Conservation (phyloP, 37 sponge, comb jelly and placozoan species). For the Petrosia ficiformis region DNA sequence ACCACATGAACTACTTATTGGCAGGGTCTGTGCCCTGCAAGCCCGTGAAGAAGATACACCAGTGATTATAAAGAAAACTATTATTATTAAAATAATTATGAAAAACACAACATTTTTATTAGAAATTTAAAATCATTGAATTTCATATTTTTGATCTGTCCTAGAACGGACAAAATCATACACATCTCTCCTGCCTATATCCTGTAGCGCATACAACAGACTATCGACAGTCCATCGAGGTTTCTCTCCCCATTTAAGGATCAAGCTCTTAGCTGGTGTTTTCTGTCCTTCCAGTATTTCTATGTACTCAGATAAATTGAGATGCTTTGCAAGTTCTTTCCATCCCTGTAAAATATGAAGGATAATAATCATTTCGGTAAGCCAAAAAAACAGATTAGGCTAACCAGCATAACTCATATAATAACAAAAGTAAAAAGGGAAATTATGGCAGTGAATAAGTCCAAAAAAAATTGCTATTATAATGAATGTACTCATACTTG, state of each 20-base stretch:
- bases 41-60: too few species aligned
- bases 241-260: slow-evolving; percentile 77
- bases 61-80: too few species aligned
- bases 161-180: slow-evolving; percentile 14
- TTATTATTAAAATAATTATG: too few species aligned
- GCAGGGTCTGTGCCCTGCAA: too few species aligned
- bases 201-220: slow-evolving; percentile 60
- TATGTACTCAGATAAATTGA: slow-evolving; percentile 52
- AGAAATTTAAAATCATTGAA: too few species aligned
- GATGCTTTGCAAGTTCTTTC: slow-evolving; percentile 47
- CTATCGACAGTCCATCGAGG: slow-evolving; percentile 56
- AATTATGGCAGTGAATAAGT: too few species aligned
- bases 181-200: slow-evolving; percentile 57
- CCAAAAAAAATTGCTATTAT: too few species aligned
- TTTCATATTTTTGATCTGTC: slow-evolving; percentile 6
- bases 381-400: slow-evolving; percentile 2
- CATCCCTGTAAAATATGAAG: slow-evolving; percentile 42
- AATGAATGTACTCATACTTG: too few species aligned
- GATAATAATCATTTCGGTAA: background rate
- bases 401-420: background rate
- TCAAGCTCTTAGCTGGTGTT: slow-evolving; percentile 32
- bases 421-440: too few species aligned
- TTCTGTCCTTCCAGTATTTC: slow-evolving; percentile 48
- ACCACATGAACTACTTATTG: too few species aligned
- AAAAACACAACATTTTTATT: too few species aligned